A percentile compares a stretch with the other conserved stretches of the same genome.
These are phyloP conservation scores for Phaethon lepturus DNA, from an alignment of 2,113 vertebrate genomes.

Conservation along the genomic window DNA sequence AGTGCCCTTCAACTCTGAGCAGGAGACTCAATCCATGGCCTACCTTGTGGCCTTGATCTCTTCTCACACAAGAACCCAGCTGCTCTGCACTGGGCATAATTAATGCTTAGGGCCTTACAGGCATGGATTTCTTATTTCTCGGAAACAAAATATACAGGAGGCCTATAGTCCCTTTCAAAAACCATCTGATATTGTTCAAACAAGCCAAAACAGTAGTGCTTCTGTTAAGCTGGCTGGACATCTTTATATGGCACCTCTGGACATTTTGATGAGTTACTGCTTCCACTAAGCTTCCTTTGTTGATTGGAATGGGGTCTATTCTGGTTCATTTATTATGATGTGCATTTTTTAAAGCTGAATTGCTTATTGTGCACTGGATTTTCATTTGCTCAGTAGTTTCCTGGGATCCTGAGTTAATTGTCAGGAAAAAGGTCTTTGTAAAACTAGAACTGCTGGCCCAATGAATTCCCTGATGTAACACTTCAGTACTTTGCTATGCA, in stretches of 20 bases:
- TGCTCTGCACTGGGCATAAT: not conserved
- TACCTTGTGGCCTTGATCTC: not conserved
- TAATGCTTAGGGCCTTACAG: not conserved
- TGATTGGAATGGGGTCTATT: not conserved
- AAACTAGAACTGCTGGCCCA: not conserved
- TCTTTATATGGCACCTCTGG: not conserved
- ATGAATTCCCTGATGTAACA: not conserved
- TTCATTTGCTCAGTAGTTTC: slow-evolving; percentile 1
- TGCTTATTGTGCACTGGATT: not conserved
- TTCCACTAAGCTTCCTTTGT: not conserved
- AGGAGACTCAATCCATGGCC: not conserved
- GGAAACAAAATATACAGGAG: not conserved
- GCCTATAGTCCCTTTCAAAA: not conserved
- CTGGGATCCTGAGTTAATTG: not conserved
- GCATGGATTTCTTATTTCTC: not conserved
- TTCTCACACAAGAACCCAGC: not conserved
- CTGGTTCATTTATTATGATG: not conserved
- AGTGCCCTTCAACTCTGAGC: not conserved
- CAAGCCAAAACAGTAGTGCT: not conserved
- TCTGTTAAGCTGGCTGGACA: not conserved
- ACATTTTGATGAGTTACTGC: not conserved
- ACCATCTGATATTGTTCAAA: not conserved
- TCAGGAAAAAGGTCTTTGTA: not conserved
- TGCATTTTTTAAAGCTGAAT: not conserved
- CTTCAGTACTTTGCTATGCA: not conserved